Conservation (phyloP, 2,113 vertebrate genomes). For the Alces alces region DNA sequence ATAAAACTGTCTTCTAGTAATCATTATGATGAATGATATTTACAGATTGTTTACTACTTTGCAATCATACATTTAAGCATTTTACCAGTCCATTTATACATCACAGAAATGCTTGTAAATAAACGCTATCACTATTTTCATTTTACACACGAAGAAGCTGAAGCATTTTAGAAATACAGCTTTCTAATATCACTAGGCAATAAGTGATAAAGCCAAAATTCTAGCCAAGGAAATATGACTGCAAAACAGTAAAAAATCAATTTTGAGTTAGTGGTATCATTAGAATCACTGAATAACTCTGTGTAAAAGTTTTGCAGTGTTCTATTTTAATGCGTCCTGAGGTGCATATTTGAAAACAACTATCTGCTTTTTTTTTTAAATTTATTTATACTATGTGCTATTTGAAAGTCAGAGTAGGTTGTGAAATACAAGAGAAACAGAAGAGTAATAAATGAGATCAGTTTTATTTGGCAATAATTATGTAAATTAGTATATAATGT, state of each 20-base stretch:
- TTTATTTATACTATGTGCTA: neutral
- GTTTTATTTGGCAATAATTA: neutral
- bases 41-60: neutral
- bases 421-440: neutral
- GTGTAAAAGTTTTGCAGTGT: neutral
- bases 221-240: neutral
- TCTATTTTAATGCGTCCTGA: neutral
- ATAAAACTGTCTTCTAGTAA: neutral
- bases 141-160: neutral
- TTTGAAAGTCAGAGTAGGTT: neutral
- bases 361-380: neutral
- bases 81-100: neutral
- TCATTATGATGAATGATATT: neutral
- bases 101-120: neutral
- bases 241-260: neutral
- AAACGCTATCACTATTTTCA: neutral
- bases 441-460: neutral
- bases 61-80: neutral
- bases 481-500: neutral
- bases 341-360: neutral
- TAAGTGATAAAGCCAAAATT: neutral
- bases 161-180: neutral
- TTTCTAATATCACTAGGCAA: neutral
- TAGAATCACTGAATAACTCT: neutral
- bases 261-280: neutral